Conservation (phyloP, 64 coral and sea anemone species). For the Actinia tenebrosa region DNA sequence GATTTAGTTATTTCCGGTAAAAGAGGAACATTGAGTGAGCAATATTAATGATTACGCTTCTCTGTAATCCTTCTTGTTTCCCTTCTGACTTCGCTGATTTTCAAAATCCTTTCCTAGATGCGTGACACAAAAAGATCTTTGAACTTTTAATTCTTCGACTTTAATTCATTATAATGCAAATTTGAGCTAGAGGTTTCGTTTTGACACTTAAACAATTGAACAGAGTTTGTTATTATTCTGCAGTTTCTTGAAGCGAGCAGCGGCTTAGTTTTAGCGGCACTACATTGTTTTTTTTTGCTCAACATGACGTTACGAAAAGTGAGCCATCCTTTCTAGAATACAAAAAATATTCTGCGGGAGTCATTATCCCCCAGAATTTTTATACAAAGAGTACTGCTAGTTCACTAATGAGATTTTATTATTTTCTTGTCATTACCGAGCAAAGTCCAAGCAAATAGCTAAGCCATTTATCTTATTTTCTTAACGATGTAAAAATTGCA, state of each 20-base stretch:
- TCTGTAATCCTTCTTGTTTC: background rate
- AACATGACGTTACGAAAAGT: background rate
- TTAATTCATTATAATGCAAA: constrained; percentile 9
- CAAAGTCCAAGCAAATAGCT: background rate
- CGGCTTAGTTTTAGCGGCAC: background rate
- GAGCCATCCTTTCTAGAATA: background rate
- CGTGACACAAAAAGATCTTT: constrained; percentile 1
- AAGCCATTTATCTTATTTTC: background rate
- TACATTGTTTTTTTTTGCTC: background rate
- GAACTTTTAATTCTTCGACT: background rate
- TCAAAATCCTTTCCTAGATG: background rate
- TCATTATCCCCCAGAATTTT: background rate
- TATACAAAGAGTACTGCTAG: background rate
- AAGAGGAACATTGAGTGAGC: background rate
- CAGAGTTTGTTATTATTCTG: background rate
- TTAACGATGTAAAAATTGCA: constrained; percentile 1
- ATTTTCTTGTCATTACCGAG: background rate
- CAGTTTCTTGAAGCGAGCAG: background rate
- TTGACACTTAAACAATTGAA: constrained; percentile 1
- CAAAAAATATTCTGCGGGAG: background rate
- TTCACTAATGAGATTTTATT: background rate
- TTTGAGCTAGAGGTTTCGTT: background rate
- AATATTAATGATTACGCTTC: background rate
- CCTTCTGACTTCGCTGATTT: background rate
- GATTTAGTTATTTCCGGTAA: background rate